Evolutionary conservation across 2,888 invertebrate genomes (phyloP), one percentile per base, ranked within the genome.

Genomic region (Baccha elongata): DNA sequence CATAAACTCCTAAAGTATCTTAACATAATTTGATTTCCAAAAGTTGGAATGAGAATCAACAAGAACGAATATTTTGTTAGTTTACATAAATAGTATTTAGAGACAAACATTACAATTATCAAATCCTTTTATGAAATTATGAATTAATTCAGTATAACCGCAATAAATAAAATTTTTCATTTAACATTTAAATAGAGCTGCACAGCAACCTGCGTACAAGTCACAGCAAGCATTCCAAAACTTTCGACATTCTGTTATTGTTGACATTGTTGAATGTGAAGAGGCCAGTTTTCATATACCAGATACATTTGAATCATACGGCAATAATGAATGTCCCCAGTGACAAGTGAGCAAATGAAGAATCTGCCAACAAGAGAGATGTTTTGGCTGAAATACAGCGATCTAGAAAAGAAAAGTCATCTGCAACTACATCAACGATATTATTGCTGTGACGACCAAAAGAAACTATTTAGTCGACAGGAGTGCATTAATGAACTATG

Each of bases 401-500:
- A 93, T 95, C 90, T 96, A 96, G 90, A 92, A 93, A 86, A 92
- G 97, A 81, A 92, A 93, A 67, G 88, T 92, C 6, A 86, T 88
- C 13, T 92, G 92, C 85, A 92, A 92, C 32, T 90, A 91, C 86
- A 91, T 92, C 90, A 88, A 91, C 88, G 88, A 86, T 37, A 89
- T 87, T 13, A 72, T 86, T 35, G 75, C 74, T 99, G 98, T 89
- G 94, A 95, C 86, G 93, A 93, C 85, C 92, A 93, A 81, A 93
- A 93, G 32, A 94, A 93, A 87, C 99, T 98, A 0, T 93, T 94
- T 60, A 94, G 94, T 86, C 93, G 94, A 29, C 94, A 95, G 88
- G 95, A 97, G 87, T 98, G 98, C 88, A 93, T 94, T 87, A 96
- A 94, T 87, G 93, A 94, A 85, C 94, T 94, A n/a, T 98, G 98